phyloP scores from a whole-genome alignment of 2,113 vertebrate genomes.

The Sylvietta virens region DNA sequence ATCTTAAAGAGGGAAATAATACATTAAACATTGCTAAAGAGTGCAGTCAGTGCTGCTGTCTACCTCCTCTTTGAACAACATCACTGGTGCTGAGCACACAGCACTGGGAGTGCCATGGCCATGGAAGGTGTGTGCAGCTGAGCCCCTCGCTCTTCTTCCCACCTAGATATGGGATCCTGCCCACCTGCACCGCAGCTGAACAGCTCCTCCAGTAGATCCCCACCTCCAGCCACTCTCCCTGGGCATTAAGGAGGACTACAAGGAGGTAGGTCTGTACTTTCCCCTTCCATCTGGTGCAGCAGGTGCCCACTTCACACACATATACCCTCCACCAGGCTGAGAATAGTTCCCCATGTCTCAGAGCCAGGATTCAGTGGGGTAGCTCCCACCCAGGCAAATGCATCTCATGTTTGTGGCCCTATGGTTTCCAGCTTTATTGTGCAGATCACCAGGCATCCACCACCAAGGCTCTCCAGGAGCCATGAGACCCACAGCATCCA shows the following conservation, averaged over 20 bases:
- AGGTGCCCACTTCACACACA: accelerated
- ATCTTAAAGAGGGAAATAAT: not conserved
- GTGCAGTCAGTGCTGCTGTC: not conserved
- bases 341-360: not conserved
- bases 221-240: not conserved
- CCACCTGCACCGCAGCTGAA: not conserved
- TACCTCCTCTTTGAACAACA: not conserved
- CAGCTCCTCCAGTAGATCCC: not conserved
- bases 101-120: not conserved
- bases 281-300: not conserved
- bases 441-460: accelerated
- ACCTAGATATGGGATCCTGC: not conserved
- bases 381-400: not conserved
- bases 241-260: accelerated
- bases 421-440: accelerated
- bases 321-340: not conserved
- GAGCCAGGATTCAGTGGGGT: not conserved
- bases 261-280: not conserved
- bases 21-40: not conserved
- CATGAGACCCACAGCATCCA: accelerated
- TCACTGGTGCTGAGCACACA: not conserved
- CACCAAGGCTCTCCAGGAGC: not conserved
- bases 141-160: accelerated
- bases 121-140: not conserved
- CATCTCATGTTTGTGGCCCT: not conserved